Base-by-base conservation (phyloP, 2,797 vertebrate genomes). In the Schizopygopsis malacanthus region DNA sequence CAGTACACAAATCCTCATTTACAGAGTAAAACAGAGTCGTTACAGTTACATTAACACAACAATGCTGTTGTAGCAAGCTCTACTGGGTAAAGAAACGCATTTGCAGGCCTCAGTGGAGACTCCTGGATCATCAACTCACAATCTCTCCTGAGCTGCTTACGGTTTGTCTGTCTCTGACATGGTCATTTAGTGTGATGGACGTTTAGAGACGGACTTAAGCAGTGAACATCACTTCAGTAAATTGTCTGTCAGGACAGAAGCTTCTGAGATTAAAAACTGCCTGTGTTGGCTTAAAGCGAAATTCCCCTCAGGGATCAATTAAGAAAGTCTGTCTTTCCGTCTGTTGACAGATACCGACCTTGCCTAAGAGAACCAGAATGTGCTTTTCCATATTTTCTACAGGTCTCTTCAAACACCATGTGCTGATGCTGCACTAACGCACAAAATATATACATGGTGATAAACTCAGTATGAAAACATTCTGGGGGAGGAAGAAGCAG, bases 81-180 rank as follows among this genome's bases (percentile, higher is more conserved):
- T 63, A 4, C 59, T 63, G n/a, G 59, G 59, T 63, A 13, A 28
- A 63, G n/a, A 63, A 63, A 28, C n/a, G 9, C 1, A 1, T 4
- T 16, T 52, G 45, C 70, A 52, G 25, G 72, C 25, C 59, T 67
- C 78, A 54, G 47, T 4, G 52, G 20, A 81, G 47, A 81, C 33
- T 41, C 28, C 11, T 52, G 28, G 45, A 88, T 92, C 90, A 91
- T 91, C 90, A 91, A 87, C 83, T 81, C 81, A 91, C 92, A 93
- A 92, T 92, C 92, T 93, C 88, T 90, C 87, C 87, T 93, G 92
- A 95, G 92, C 93, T 91, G 92, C 93, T 95, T 94, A 94, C 56
- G 71, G 72, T 92, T 93, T 93, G 89, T 90, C 92, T 88, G 90
- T 70, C 87, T 87, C 82, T 84, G 65, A 81, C 88, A 87, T 90